phyloP scores from a whole-genome alignment of 2,888 invertebrate species.

The Latrodectus elegans region DNA sequence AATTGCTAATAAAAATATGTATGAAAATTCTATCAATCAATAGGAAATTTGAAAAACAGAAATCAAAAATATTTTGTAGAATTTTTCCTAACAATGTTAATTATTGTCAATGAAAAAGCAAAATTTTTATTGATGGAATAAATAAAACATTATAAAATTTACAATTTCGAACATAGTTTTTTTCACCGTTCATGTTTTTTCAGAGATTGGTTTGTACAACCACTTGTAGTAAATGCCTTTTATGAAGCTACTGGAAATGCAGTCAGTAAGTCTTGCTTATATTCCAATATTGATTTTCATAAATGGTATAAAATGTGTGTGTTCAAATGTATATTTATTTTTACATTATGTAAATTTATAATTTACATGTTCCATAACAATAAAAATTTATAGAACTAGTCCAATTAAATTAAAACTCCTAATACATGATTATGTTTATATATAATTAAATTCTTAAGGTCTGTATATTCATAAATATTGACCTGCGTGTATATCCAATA shows the following conservation, averaged over 20 bases:
- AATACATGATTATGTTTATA: not conserved
- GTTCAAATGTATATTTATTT: no score
- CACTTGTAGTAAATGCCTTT: conserved; percentile 71
- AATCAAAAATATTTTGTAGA: not conserved
- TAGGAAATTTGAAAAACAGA: no score
- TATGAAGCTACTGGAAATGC: conserved; percentile 70
- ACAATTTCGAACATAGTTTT: not conserved
- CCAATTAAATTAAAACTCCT: not conserved
- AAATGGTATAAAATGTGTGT: no score
- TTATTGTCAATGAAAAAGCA: not conserved
- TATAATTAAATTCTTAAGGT: not conserved
- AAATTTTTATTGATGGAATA: not conserved
- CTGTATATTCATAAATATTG: no score
- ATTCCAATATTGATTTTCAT: no score
- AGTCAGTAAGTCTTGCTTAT: conserved; percentile 76
- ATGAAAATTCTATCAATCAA: no score
- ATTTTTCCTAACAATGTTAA: not conserved
- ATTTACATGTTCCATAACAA: not conserved
- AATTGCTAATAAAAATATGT: no score
- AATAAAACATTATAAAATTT: not conserved
- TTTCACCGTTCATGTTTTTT: not conserved
- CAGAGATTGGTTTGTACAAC: conserved; percentile 70
- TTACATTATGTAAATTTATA: no score
- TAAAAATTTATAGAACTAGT: not conserved
- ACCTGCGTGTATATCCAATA: no score